Base-by-base conservation (phyloP, 2,113 vertebrate genomes). In the Labrus mixtus region DNA sequence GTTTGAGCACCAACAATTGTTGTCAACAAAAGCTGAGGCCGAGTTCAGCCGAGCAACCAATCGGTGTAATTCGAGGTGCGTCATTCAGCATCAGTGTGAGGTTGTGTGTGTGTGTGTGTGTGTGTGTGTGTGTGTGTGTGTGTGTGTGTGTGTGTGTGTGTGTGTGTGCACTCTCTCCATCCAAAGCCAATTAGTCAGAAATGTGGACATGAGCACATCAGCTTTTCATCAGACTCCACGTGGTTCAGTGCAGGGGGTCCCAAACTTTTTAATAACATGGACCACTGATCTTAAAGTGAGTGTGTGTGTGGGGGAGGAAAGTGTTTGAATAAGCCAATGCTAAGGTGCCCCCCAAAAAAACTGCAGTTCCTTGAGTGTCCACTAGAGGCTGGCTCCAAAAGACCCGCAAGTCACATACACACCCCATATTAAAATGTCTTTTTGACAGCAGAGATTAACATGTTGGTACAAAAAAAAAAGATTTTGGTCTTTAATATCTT, bases 111-210 rank as follows among this genome's bases (percentile, higher is more conserved):
- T 33, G 29, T 6, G 29, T 33, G 29, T 33, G 29, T 33, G 29
- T 6, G 6, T 33, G 29, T 33, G 29, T 15, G 13, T 46, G 13
- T 17, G 15, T 46, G 41, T 55, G 51, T 71, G 65, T 46, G 45
- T 46, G 45, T 46, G 13, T 15, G 16, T 48, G 16, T 17, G 46
- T 48, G 46, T 48, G 46, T 6, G 46, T 48, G 16, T 56, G 53
- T 68, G 61, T 72, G 53, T 63, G 48, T n/a, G 46, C 12, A 8
- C n/a, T 55, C 59, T 56, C 53, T 83, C 57, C 46, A 75, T 85
- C 61, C 76, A 70, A 74, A 72, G 48, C 54, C 75, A 87, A 85
- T 85, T 83, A 85, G 53, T 85, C 58, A 78, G 66, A 84, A 84
- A 82, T 77, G 68, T 72, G 68, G 57, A 72, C 60, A 61, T 36